Percentiles rank a stretch among this genome's conserved stretches.
These are phyloP conservation scores for Heliopora coerulea DNA, from an alignment of 92 coral and sea anemone species.

Conservation along the genomic window DNA sequence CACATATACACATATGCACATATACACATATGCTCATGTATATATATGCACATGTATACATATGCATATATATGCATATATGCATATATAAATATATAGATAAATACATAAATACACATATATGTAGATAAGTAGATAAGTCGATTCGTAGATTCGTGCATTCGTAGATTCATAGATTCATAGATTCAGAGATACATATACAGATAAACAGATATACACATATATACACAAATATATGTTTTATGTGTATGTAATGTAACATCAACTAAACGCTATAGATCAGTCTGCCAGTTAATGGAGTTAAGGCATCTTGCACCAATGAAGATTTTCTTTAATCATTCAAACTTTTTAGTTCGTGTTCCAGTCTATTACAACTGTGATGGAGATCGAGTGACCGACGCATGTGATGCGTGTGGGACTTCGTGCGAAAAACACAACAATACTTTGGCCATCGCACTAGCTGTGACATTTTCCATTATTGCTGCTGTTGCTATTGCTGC, in stretches of 20 bases:
- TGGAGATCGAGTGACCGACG: not conserved
- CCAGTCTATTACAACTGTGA: constrained; percentile 28
- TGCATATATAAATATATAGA: no score
- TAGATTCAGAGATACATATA: no score
- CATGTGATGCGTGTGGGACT: constrained; percentile 20
- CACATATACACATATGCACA: no score
- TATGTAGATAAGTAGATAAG: no score
- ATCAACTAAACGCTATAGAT: not conserved
- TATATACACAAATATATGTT: not conserved
- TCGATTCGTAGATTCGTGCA: no score
- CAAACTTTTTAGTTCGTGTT: constrained; percentile 11
- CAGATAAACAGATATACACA: no score
- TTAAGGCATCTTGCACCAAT: not conserved
- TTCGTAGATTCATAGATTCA: no score
- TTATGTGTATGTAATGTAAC: not conserved
- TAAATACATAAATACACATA: no score
- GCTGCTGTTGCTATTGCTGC: not conserved
- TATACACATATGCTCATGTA: no score
- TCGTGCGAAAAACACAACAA: not conserved
- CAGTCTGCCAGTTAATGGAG: not conserved
- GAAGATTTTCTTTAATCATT: not conserved
- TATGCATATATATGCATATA: no score
- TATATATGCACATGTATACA: no score
- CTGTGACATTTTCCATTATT: not conserved
- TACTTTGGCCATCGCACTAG: constrained; percentile 3